A percentile compares a stretch with the other conserved stretches of the same genome.
Conservation (phyloP, 35 echinoderm and acorn worm genomes). For the Strongylocentrotus purpuratus region DNA sequence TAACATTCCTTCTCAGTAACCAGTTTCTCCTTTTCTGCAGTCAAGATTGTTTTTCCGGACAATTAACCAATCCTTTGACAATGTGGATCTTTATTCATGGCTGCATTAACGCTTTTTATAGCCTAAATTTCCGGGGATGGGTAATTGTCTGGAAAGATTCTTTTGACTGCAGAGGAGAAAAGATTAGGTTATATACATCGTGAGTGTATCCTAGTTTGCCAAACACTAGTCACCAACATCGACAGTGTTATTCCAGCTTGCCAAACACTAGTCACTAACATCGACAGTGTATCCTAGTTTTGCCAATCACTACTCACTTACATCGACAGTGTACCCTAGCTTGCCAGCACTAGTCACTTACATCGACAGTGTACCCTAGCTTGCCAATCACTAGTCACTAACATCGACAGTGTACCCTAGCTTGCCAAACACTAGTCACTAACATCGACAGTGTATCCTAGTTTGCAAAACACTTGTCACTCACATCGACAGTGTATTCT, state of each 20-base stretch:
- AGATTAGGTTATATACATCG: neutral
- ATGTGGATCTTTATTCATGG: neutral
- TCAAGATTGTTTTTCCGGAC: neutral
- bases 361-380: neutral
- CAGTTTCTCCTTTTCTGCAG: neutral
- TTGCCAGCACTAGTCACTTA: neutral
- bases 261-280: neutral
- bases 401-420: too few species aligned
- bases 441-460: too few species aligned
- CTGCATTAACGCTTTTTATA: neutral
- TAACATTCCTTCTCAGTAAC: neutral
- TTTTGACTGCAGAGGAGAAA: neutral
- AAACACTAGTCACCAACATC: neutral
- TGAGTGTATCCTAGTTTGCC: neutral
- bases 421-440: too few species aligned
- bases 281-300: neutral
- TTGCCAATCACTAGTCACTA: too few species aligned
- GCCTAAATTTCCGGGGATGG: neutral
- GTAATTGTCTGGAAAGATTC: neutral
- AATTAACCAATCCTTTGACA: neutral
- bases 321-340: neutral
- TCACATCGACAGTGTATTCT: too few species aligned
- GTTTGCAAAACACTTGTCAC: too few species aligned
- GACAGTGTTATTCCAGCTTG: neutral
- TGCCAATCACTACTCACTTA: neutral